phyloP scores from a whole-genome alignment of 2,797 vertebrate genomes.

The Botia kubotai region DNA sequence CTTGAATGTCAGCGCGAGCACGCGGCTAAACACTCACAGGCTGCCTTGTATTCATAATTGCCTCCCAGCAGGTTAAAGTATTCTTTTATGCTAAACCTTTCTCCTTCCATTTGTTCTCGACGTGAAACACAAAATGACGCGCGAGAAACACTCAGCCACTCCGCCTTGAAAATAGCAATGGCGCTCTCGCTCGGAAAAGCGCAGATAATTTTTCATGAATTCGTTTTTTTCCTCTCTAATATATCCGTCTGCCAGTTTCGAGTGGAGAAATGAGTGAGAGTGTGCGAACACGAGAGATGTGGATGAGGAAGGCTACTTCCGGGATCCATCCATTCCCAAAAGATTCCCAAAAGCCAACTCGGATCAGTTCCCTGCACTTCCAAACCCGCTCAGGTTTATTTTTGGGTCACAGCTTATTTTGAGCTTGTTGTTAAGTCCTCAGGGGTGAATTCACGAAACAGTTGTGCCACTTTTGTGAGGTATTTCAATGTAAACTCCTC shows the following conservation, averaged over 20 bases:
- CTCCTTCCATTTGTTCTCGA: conserved; percentile 67
- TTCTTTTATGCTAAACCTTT: conserved; percentile 71
- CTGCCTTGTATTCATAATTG: conserved; percentile 68
- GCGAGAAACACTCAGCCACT: conserved; percentile 52
- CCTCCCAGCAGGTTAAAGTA: conserved; percentile 75
- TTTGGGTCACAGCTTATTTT: conserved; percentile 31
- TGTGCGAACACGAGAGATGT: conserved; percentile 40
- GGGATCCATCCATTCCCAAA: conserved; percentile 22
- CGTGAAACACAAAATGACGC: conserved; percentile 65
- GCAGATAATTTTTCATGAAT: conserved; percentile 64
- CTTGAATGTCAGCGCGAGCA: conserved; percentile 71
- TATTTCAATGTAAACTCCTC: too few species aligned
- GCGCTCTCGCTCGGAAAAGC: conserved; percentile 65
- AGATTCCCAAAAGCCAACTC: conserved; percentile 50
- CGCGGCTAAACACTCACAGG: conserved; percentile 67
- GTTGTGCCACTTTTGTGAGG: too few species aligned
- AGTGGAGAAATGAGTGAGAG: conserved; percentile 53
- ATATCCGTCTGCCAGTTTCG: conserved; percentile 65
- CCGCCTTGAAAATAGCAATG: conserved; percentile 67
- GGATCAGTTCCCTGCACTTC: conserved; percentile 28
- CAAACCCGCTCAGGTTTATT: not conserved
- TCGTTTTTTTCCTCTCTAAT: conserved; percentile 56
- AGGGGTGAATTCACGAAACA: not conserved
- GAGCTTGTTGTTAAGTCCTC: conserved; percentile 25
- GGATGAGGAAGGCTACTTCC: conserved; percentile 26